These are phyloP conservation scores for Otus sunia DNA, from an alignment of 2,113 vertebrate species.

Conservation along the genomic window DNA sequence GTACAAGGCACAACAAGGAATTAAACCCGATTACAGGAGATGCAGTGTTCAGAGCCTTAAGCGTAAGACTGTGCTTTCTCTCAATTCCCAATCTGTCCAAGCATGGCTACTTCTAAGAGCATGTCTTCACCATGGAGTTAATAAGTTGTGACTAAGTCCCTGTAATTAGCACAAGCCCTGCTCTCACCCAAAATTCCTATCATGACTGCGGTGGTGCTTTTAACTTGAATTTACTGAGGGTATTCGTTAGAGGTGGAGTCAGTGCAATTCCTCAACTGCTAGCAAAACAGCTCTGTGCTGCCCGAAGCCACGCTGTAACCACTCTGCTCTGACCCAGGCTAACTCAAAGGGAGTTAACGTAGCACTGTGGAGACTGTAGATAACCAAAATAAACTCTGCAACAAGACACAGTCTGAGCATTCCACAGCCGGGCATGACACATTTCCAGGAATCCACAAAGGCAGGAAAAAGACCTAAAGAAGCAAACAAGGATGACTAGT, in stretches of 20 bases:
- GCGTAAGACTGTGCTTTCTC: not conserved
- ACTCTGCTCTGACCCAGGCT: not conserved
- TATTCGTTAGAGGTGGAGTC: not conserved
- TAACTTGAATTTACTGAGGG: not conserved
- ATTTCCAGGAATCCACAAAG: not conserved
- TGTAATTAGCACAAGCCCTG: not conserved
- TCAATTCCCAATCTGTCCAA: not conserved
- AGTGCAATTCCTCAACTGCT: not conserved
- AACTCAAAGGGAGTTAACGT: not conserved
- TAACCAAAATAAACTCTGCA: not conserved
- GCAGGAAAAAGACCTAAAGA: not conserved
- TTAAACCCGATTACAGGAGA: not conserved
- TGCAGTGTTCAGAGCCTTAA: not conserved
- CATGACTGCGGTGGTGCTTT: not conserved
- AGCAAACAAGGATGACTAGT: not conserved
- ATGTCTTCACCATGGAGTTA: not conserved
- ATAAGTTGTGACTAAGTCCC: not conserved
- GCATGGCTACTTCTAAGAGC: not conserved
- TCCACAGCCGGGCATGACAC: not conserved
- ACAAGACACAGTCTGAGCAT: not conserved
- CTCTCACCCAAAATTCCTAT: not conserved
- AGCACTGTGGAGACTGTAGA: not conserved
- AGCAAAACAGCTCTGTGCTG: not conserved
- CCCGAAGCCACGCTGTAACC: not conserved
- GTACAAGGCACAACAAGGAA: not conserved